Conservation (phyloP, 2,888 invertebrate species). For the Alitta virens region DNA sequence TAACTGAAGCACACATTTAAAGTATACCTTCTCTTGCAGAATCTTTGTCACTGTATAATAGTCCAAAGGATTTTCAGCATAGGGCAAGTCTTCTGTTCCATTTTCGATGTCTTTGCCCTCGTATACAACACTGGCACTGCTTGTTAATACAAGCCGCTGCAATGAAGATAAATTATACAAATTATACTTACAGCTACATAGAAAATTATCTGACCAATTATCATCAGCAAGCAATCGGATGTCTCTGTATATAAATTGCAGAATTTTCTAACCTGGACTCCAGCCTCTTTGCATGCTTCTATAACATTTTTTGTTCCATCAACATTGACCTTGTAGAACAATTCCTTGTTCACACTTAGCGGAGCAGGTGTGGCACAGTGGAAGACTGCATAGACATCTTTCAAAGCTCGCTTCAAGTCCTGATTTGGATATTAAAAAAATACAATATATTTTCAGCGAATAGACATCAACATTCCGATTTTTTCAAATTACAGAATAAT, state of each 20-base stretch:
- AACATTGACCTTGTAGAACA: constrained; percentile 43
- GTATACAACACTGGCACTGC: constrained; percentile 49
- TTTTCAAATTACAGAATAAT: neutral
- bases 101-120: constrained; percentile 42
- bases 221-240: neutral
- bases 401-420: constrained; percentile 37
- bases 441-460: too few species aligned
- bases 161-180: neutral
- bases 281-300: constrained; percentile 35
- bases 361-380: constrained; percentile 48
- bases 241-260: too few species aligned
- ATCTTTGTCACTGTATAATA: constrained; percentile 50
- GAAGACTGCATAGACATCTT: constrained; percentile 39
- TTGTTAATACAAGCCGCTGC: constrained; percentile 44
- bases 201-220: neutral
- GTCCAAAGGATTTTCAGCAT: constrained; percentile 42
- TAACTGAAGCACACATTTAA: too few species aligned
- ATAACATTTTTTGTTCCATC: constrained; percentile 42
- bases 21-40: constrained; percentile 48
- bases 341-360: constrained; percentile 39
- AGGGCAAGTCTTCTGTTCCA: constrained; percentile 41
- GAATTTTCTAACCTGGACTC: constrained; percentile 46
- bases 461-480: neutral
- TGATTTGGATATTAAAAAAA: constrained; percentile 18
- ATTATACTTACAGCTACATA: neutral